Conservation (phyloP, 2,797 vertebrate species). For the Muscicapa striata region DNA sequence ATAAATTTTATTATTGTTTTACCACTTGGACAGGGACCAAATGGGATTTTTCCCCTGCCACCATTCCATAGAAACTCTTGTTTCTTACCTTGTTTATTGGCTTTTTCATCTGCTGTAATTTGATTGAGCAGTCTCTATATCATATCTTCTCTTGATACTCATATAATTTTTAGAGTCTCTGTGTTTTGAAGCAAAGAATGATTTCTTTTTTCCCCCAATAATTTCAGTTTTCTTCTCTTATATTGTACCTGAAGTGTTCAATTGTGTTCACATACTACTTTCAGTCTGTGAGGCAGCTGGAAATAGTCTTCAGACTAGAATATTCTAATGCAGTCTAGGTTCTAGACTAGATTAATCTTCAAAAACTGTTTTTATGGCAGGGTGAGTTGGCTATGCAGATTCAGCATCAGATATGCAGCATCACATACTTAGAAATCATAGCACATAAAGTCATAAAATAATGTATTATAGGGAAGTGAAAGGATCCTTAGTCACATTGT, state of each 20-base stretch:
- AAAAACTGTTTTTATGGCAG: not conserved
- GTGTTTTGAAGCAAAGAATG: not conserved
- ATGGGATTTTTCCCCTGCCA: not conserved
- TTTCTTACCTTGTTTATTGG: not conserved
- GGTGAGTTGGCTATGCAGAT: not conserved
- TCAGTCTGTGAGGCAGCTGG: not conserved
- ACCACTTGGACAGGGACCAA: not conserved
- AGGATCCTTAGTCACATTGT: not conserved
- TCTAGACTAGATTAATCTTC: not conserved
- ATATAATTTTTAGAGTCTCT: not conserved
- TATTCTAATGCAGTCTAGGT: not conserved
- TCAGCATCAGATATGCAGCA: not conserved
- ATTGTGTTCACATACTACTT: not conserved
- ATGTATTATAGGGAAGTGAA: not conserved
- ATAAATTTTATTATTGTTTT: not conserved
- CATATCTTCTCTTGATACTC: not conserved
- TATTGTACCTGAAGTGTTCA: not conserved
- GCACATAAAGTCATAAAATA: not conserved
- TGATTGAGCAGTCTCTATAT: not conserved
- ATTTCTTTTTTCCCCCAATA: not conserved
- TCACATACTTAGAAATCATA: not conserved
- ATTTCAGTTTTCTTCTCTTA: not conserved
- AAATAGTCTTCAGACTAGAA: not conserved
- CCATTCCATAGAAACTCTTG: not conserved
- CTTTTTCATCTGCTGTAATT: not conserved